Conservation (phyloP, 2,888 invertebrate genomes). For the Tiliacea aurago region DNA sequence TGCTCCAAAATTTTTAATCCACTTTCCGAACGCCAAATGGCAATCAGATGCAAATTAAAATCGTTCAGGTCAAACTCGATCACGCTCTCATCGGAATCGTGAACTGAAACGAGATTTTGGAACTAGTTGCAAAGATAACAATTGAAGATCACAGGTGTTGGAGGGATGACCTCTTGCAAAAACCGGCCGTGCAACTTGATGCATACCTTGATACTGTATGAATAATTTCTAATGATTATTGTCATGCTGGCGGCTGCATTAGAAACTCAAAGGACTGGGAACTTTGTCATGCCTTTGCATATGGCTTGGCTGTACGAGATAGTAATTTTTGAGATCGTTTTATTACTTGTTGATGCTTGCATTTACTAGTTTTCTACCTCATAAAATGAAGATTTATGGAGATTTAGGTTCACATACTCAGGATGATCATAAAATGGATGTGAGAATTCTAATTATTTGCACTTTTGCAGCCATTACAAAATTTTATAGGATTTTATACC, state of each 20-base stretch:
- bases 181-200: slow-evolving; percentile 69
- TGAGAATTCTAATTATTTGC: slow-evolving; percentile 33
- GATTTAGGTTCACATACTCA: slow-evolving; percentile 21
- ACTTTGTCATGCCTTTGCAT: slow-evolving; percentile 41
- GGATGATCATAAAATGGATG: slow-evolving; percentile 25
- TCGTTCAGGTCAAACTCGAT: slow-evolving; percentile 80
- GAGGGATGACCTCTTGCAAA: slow-evolving; percentile 70
- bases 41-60: slow-evolving; percentile 78
- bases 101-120: slow-evolving; percentile 77
- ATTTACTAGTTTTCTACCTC: slow-evolving; percentile 32
- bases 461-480: slow-evolving; percentile 6
- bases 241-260: slow-evolving; percentile 49
- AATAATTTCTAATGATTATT: slow-evolving; percentile 63
- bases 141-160: slow-evolving; percentile 81
- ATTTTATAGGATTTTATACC: slow-evolving; percentile 7
- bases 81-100: slow-evolving; percentile 85
- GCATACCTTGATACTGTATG: slow-evolving; percentile 57
- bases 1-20: slow-evolving; percentile 52
- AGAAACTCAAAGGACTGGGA: slow-evolving; percentile 56
- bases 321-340: slow-evolving; percentile 34
- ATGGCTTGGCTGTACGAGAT: slow-evolving; percentile 26
- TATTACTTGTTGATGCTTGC: slow-evolving; percentile 32
- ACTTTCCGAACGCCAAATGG: slow-evolving; percentile 65
- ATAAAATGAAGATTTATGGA: slow-evolving; percentile 39
- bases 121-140: slow-evolving; percentile 79